Evolutionary conservation across 2,113 vertebrate species (phyloP), one percentile per base, ranked within the genome.

Genomic region (Bambusicola thoracicus): DNA sequence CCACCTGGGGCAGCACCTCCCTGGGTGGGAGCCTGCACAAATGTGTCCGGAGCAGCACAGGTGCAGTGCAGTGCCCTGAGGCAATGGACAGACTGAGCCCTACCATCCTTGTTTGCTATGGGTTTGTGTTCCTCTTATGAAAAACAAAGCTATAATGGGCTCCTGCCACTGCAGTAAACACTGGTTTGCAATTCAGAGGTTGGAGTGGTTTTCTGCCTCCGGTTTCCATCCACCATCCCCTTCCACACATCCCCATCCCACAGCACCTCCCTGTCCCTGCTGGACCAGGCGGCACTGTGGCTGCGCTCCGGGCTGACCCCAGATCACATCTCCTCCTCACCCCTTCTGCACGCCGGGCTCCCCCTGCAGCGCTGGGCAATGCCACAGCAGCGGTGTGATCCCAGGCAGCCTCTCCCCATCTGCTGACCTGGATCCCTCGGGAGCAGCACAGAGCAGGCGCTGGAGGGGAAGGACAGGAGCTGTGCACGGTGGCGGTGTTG

Each of bases 171-270:
- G 61, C 55, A 85, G 67, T 11, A 75, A 87, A 56, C 51, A 7
- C 2, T 20, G 70, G 48, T 40, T 81, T 51, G 70, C 85, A 68
- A 53, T 53, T 34, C 38, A 76, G 85, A 38, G 36, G 43, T 32
- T 72, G 84, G 67, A 89, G 89, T 48, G 62, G 70, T 92, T 93
- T 84, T 58, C 74, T 87, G 76, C 66, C 90, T 59, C 40, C 32
- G 70, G 49, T 8, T 93, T 70, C 73, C 63, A 84, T 6, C 73
- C 27, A 2, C 69, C 38, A 55, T 74, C 44, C 24, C 65, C 77
- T 48, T 43, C 79, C 34, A 53, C 30, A 68, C 6, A 1, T 51
- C 85, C 80, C 70, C 81, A 62, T 3, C 67, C 89, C 20, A 2
- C 38, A 51, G 91, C 66, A 51, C 74, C 65, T 89, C 62, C 77